Percentiles rank a stretch among this genome's conserved stretches.
These are phyloP conservation scores for Melanchra persicariae DNA, from an alignment of 2,888 invertebrate genomes.

Conservation along the genomic window DNA sequence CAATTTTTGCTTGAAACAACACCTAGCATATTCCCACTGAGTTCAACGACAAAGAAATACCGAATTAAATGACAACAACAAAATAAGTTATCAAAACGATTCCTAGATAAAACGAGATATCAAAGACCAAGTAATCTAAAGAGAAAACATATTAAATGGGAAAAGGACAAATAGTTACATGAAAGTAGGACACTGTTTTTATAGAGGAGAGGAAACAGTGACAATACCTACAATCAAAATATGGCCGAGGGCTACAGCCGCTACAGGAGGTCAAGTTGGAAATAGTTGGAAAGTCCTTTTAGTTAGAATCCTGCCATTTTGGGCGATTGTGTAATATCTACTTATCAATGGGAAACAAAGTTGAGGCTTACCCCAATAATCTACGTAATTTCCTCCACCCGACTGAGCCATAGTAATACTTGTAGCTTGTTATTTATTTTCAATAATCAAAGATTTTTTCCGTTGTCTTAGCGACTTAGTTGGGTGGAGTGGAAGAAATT, in stretches of 20 bases:
- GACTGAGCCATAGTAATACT: background rate
- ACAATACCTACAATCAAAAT: slow-evolving; percentile 12
- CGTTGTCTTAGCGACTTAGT: background rate
- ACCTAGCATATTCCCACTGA: background rate
- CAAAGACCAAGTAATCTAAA: slow-evolving; percentile 17
- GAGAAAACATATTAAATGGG: slow-evolving; percentile 7
- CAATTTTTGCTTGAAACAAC: background rate
- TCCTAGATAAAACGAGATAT: slow-evolving; percentile 18
- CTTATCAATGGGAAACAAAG: background rate
- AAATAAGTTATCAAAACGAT: slow-evolving; percentile 23
- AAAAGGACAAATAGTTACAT: slow-evolving; percentile 24
- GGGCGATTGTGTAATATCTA: background rate
- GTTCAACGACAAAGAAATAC: background rate
- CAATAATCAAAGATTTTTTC: background rate
- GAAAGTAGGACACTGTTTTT: slow-evolving; percentile 8
- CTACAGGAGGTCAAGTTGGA: background rate
- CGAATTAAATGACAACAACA: slow-evolving; percentile 5
- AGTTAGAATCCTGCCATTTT: background rate
- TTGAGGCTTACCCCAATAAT: background rate
- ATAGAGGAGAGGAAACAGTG: background rate
- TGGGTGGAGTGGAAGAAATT: background rate
- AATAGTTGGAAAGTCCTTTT: background rate
- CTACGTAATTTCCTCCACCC: background rate
- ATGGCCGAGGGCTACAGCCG: background rate
- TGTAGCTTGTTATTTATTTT: background rate